phyloP scores from a whole-genome alignment of 2,797 vertebrate genomes.

The Yasuhikotakia modesta region DNA sequence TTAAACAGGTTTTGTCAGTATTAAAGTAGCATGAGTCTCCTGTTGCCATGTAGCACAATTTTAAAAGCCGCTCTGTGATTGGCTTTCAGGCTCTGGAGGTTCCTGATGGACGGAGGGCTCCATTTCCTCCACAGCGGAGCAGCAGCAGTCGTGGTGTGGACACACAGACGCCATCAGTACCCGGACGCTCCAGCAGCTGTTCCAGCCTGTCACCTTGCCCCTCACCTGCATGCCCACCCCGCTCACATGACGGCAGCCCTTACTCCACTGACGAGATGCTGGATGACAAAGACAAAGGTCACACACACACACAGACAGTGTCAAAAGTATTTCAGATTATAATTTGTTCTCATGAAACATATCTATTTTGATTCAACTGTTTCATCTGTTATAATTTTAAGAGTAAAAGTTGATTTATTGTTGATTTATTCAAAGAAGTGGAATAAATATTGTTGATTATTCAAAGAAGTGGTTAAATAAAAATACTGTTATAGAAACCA shows the following conservation, averaged over 20 bases:
- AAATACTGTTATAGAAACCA: no score
- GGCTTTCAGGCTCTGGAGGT: slow-evolving; percentile 87
- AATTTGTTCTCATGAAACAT: no score
- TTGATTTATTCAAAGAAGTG: no score
- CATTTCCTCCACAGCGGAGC: slow-evolving; percentile 88
- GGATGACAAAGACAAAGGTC: slow-evolving; percentile 95
- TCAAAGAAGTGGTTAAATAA: no score
- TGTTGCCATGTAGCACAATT: not conserved
- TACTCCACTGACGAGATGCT: slow-evolving; percentile 93
- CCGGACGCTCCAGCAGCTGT: slow-evolving; percentile 92
- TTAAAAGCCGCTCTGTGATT: not conserved
- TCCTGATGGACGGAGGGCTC: slow-evolving; percentile 91
- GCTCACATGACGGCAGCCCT: slow-evolving; percentile 93
- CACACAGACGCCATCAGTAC: slow-evolving; percentile 90
- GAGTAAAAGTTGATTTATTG: no score
- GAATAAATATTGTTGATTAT: no score
- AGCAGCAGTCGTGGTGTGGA: slow-evolving; percentile 90
- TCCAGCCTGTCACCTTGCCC: slow-evolving; percentile 91
- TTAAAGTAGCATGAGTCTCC: no score
- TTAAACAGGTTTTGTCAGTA: no score
- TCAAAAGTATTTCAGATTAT: not conserved
- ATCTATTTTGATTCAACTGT: no score
- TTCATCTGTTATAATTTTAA: no score
- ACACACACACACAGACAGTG: slow-evolving; percentile 45
- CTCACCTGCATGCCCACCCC: slow-evolving; percentile 88